A percentile compares a stretch with the other conserved stretches of the same genome.
phyloP scores from a whole-genome alignment of 2,113 vertebrate genomes.

The Nyctibius bracteatus region DNA sequence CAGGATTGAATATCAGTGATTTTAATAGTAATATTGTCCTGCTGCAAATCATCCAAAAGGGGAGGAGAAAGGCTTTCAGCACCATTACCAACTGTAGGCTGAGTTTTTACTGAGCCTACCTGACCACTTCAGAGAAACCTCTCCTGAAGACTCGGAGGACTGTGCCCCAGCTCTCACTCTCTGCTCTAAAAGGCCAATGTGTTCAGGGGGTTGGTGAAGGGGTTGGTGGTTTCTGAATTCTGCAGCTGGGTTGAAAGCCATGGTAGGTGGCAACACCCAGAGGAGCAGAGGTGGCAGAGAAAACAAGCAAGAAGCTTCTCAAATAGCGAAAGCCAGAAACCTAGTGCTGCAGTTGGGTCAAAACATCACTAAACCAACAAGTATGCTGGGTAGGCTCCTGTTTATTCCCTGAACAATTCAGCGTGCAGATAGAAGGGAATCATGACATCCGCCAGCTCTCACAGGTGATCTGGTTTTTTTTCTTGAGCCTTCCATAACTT shows the following conservation, averaged over 20 bases:
- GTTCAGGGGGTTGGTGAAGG: too few species aligned
- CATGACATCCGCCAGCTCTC: rapidly evolving
- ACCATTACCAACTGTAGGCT: neutral
- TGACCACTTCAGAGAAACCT: neutral
- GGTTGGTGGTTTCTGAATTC: neutral
- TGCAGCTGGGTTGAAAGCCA: neutral
- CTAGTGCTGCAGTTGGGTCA: neutral
- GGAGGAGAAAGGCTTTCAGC: neutral
- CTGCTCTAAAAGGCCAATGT: neutral
- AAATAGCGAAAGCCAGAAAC: neutral
- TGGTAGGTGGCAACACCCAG: neutral
- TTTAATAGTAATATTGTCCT: neutral
- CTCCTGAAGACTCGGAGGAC: neutral
- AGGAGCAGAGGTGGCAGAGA: neutral
- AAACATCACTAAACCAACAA: neutral
- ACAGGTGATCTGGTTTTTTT: neutral
- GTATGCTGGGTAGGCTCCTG: neutral
- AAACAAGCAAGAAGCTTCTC: neutral
- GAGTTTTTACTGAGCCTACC: neutral
- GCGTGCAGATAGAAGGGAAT: neutral
- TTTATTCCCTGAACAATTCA: neutral
- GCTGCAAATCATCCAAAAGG: neutral
- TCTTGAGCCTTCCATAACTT: neutral
- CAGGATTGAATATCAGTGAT: neutral
- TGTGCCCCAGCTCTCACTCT: neutral